Evolutionary conservation across 2,113 vertebrate species (phyloP), one percentile per base, ranked within the genome.

Genomic region (Lophochroa leadbeateri): DNA sequence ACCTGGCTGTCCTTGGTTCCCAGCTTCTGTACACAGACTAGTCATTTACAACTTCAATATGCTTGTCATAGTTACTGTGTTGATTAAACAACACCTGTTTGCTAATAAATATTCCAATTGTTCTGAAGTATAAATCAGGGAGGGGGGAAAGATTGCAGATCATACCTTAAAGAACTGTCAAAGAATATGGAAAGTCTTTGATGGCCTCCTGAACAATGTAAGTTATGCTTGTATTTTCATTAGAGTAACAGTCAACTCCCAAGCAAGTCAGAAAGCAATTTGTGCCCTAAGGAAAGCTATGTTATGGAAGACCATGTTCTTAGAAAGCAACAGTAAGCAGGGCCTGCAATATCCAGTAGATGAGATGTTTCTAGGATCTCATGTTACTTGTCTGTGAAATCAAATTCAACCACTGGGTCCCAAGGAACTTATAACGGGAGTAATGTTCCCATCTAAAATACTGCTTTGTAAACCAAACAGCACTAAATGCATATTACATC

Each of bases 311-410:
- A 20, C 50, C 41, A 14, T 23, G 63, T 78, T 93, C 93, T 90
- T 96, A 43, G 95, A 93, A 94, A 86, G 85, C 85, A 92, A 52
- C 75, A 71, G 23, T 5, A n/a, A 86, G 82, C 79, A 78, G 69
- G 81, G 79, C 60, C 85, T 83, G 87, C 79, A 86, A 90, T 90
- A 81, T 86, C 64, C 14, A 0, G 70, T 1, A 77, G 79, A 86
- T 90, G 81, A 90, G 64, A 53, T 88, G 61, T 77, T 95, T 69
- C 68, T 28, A 50, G 60, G 68, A 55, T 93, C 95, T 95, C 61
- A 0, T 47, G 75, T 94, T 93, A 93, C 85, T 58, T 55, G 63
- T 63, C 75, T 95, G 90, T 88, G 90, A 94, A 97, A 93, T 94
- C 79, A 86, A 58, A 86, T 49, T 74, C 68, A 89, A 80, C 46